Percentiles rank a stretch among this genome's conserved stretches.
Evolutionary conservation across 2,113 vertebrate species (phyloP).

Genomic region (Paramisgurnus dabryanus): DNA sequence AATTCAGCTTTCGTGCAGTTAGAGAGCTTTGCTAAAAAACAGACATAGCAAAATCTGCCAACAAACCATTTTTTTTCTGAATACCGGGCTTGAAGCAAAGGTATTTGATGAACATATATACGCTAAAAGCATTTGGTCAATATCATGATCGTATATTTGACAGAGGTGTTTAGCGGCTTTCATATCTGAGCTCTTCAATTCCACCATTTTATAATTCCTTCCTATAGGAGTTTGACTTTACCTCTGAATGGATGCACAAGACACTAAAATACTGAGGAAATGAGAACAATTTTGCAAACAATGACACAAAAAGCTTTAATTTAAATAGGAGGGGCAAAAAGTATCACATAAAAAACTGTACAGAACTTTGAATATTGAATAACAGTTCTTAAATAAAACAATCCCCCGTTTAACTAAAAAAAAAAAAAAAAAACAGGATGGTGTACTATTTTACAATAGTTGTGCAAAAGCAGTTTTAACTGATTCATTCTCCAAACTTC

Average conservation of each 20-base stretch:
- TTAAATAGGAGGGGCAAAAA: conserved; percentile 72
- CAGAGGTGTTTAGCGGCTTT: no score
- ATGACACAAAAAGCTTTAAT: conserved; percentile 80
- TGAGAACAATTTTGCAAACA: conserved; percentile 65
- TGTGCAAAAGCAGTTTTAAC: conserved; percentile 74
- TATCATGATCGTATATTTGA: no score
- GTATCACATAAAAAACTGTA: conserved; percentile 76
- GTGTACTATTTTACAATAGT: conserved; percentile 70
- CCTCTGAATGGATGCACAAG: background rate
- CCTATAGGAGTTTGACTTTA: no score
- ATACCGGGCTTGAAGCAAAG: no score
- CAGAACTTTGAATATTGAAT: conserved; percentile 76
- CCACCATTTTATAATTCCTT: no score
- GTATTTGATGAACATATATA: no score
- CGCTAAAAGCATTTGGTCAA: no score
- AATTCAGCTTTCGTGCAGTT: no score
- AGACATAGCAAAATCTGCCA: no score
- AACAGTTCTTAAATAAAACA: conserved; percentile 78
- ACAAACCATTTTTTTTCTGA: no score
- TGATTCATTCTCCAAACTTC: conserved; percentile 68
- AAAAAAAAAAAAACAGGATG: conserved; percentile 64
- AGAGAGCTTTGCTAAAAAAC: no score
- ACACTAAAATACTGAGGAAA: background rate
- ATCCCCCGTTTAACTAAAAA: conserved; percentile 58
- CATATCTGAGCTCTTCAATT: no score